Percentiles rank a stretch among this genome's conserved stretches.
Conservation (phyloP, 2,113 vertebrate species). For the Gasterosteus aculeatus region DNA sequence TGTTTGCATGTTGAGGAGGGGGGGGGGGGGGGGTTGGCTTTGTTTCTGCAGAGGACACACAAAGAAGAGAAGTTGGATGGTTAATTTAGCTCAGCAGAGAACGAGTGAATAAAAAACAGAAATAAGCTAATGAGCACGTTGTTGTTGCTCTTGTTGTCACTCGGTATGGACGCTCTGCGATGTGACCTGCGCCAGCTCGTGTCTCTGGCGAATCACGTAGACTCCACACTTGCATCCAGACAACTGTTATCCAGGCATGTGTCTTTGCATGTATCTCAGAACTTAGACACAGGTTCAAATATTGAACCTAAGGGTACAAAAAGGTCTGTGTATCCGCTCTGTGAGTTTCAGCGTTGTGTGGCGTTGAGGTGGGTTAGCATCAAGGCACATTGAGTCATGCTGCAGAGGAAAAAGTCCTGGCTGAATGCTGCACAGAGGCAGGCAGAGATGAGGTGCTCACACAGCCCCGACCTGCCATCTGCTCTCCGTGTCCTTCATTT, state of each 20-base stretch:
- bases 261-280: constrained; percentile 10
- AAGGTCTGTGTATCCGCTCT: not conserved
- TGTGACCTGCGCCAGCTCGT: constrained; percentile 59
- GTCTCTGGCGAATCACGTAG: constrained; percentile 31
- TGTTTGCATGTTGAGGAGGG: not conserved
- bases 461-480: constrained; percentile 71
- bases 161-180: constrained; percentile 47
- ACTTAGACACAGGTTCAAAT: not conserved
- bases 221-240: constrained; percentile 31
- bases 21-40: constrained; percentile 65
- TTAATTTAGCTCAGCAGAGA: constrained; percentile 73
- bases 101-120: constrained; percentile 41
- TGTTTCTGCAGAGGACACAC: constrained; percentile 82
- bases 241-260: constrained; percentile 22
- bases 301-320: not conserved
- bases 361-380: constrained; percentile 1
- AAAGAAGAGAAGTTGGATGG: constrained; percentile 75
- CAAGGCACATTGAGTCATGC: constrained; percentile 9
- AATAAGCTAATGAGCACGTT: constrained; percentile 77
- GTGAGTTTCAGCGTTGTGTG: constrained; percentile 3
- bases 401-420: constrained; percentile 34
- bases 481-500: constrained; percentile 79
- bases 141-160: constrained; percentile 60
- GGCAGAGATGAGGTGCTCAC: constrained; percentile 55
- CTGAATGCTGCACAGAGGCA: constrained; percentile 51